Percentiles rank a stretch among this genome's conserved stretches.
phyloP scores from a whole-genome alignment of 2,797 vertebrate species.

The Arrhamphus sclerolepis region DNA sequence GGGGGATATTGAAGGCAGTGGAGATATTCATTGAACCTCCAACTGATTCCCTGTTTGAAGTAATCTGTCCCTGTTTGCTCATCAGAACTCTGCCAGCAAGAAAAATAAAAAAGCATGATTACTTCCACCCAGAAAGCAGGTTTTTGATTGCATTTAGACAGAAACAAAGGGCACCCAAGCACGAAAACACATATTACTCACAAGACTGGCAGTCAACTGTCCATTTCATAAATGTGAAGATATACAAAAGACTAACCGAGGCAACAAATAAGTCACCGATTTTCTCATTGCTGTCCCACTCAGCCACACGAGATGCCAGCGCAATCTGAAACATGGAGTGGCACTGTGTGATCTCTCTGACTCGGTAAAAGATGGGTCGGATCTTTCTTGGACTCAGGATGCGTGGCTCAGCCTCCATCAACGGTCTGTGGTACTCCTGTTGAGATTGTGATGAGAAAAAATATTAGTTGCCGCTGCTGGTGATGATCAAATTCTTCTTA shows the following conservation, averaged over 20 bases:
- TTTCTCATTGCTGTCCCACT: constrained; percentile 92
- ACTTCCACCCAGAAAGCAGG: constrained; percentile 34
- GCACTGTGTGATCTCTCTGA: constrained; percentile 94
- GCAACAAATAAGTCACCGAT: constrained; percentile 96
- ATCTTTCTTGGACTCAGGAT: constrained; percentile 90
- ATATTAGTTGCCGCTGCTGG: no score
- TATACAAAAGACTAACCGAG: constrained; percentile 79
- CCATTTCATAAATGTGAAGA: constrained; percentile 7
- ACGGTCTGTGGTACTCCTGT: constrained; percentile 90
- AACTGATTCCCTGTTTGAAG: constrained; percentile 66
- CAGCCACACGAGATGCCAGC: constrained; percentile 88
- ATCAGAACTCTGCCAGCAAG: constrained; percentile 37
- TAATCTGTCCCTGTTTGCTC: constrained; percentile 56
- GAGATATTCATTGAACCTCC: constrained; percentile 63
- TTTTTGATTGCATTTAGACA: constrained; percentile 31
- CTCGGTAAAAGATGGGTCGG: constrained; percentile 87
- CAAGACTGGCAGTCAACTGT: constrained; percentile 17
- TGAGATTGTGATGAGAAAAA: not conserved
- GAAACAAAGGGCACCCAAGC: constrained; percentile 22
- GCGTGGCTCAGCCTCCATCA: constrained; percentile 91
- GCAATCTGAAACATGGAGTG: constrained; percentile 98
- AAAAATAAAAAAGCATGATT: constrained; percentile 22
- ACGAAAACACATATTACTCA: not conserved
- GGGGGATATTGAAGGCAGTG: constrained; percentile 19
- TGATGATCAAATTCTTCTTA: no score